Evolutionary conservation across 2,888 invertebrate species (phyloP), one percentile per base, ranked within the genome.

Genomic region (Nomada fucata): DNA sequence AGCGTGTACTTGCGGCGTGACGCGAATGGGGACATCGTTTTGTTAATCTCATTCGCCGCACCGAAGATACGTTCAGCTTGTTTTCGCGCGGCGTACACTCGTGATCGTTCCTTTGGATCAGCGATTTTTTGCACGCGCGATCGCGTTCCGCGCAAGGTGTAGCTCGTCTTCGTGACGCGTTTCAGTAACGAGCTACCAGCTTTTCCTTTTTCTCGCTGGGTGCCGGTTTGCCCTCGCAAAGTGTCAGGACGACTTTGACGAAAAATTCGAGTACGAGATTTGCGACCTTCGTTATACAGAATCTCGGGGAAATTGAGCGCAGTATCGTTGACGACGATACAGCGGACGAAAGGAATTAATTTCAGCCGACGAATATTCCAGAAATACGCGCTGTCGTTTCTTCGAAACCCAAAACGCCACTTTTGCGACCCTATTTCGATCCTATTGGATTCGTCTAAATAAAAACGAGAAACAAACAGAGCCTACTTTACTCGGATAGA

Each of bases 91-190:
- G 36, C 36, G 36, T 23, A 36, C 36, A 36, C 20, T 42, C 13
- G 15, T 29, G 44, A 44, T 42, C 23, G 20, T 80, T 47, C 23
- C n/a, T 50, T 73, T 50, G 53, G 26, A 26, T 23, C 57, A 20
- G 44, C 18, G 23, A 71, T 67, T 82, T 75, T 36, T 81, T 60
- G 2, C 55, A 20, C 82, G 59, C 67, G 67, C 67, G 15, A 72
- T 68, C 79, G 36, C n/a, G 72, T 20, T 64, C 61, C 26, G 26
- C 53, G 9, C 26, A 60, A 79, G 55, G 60, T 61, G 60, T 63
- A 50, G 50, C 55, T 55, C 53, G 64, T 71, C 53, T 50, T 50
- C 52, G n/a, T 23, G 57, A 18, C n/a, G 29, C 36, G 63, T 70
- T 70, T 70, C 57, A 78, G 63, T 63, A 79, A 53, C 67, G 47